Evolutionary conservation across 2,797 vertebrate genomes (phyloP).

Genomic region (Dermochelys coriacea): DNA sequence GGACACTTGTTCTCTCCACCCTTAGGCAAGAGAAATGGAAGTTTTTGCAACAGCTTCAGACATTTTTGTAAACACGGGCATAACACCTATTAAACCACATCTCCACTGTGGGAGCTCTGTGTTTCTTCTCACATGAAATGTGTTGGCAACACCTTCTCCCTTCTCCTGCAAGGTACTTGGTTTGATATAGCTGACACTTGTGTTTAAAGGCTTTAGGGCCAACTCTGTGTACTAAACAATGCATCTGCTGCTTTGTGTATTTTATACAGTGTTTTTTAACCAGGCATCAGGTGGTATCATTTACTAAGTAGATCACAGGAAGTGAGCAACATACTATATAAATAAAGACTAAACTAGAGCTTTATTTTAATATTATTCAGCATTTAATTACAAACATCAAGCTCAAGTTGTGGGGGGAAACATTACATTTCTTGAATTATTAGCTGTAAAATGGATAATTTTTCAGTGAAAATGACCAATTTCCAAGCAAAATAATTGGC

Average conservation of each 20-base stretch:
- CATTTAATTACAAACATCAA: background rate
- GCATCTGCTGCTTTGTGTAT: background rate
- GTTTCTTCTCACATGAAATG: background rate
- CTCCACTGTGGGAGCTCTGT: background rate
- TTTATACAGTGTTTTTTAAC: too few species aligned
- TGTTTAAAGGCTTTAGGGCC: background rate
- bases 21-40: background rate
- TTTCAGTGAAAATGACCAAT: constrained; percentile 14
- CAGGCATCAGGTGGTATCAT: background rate
- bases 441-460: constrained; percentile 29
- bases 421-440: background rate
- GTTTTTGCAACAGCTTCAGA: background rate
- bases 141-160: background rate
- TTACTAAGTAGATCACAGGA: background rate
- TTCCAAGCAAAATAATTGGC: constrained; percentile 21
- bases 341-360: background rate
- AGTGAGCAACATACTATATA: background rate
- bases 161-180: background rate
- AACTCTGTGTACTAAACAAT: fast-evolving
- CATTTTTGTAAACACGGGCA: background rate
- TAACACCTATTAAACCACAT: background rate
- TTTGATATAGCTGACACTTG: background rate
- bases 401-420: background rate
- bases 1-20: background rate
- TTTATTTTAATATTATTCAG: background rate